These are phyloP conservation scores for Pelecanoides urinatrix DNA, from an alignment of 2,113 vertebrate species.

Conservation along the genomic window DNA sequence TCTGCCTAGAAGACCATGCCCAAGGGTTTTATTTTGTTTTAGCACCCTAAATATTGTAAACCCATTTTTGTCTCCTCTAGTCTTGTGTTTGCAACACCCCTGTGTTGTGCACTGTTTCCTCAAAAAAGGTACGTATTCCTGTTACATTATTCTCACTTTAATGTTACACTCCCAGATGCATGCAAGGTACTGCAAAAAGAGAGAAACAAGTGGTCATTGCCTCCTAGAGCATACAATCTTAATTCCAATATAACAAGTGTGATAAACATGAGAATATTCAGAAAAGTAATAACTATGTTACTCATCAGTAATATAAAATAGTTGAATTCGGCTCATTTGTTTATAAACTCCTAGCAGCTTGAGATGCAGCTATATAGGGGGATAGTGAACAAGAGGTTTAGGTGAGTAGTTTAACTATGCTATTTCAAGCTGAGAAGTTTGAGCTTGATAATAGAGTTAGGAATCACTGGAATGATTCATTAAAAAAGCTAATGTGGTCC, in stretches of 20 bases:
- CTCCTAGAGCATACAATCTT: neutral
- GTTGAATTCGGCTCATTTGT: neutral
- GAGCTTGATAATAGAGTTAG: neutral
- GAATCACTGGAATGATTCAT: neutral
- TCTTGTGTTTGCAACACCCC: constrained; percentile 94
- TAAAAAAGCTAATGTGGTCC: neutral
- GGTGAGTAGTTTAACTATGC: neutral
- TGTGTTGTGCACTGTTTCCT: constrained; percentile 96
- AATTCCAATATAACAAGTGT: neutral
- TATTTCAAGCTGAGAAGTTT: neutral
- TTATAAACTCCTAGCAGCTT: neutral
- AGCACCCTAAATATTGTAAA: neutral
- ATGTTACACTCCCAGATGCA: neutral
- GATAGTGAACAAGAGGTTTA: neutral
- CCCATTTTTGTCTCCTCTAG: constrained; percentile 69
- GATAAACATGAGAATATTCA: constrained; percentile 6
- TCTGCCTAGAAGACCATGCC: neutral
- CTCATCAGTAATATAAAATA: neutral
- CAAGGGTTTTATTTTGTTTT: neutral
- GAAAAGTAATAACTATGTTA: neutral
- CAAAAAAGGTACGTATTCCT: constrained; percentile 88
- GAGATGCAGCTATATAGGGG: neutral
- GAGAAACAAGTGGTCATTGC: neutral
- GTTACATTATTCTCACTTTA: neutral
- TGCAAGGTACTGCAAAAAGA: neutral